phyloP scores from a whole-genome alignment of 2,888 invertebrate genomes.

The Eremobia ochroleuca region DNA sequence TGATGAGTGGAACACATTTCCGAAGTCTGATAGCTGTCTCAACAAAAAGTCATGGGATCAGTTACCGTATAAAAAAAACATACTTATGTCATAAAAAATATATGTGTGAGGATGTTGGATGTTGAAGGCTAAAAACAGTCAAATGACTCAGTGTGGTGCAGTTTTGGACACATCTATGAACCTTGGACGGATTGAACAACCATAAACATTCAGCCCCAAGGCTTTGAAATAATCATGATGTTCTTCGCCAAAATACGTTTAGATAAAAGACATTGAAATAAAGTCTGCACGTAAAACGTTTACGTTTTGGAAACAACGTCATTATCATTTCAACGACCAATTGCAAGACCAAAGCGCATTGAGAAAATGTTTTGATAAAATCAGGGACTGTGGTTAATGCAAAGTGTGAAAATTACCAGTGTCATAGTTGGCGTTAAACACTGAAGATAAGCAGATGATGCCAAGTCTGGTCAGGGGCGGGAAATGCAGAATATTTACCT shows the following conservation, averaged over 20 bases:
- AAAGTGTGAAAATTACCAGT: conserved; percentile 33
- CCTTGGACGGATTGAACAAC: not conserved
- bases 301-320: conserved; percentile 18
- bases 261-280: conserved; percentile 12
- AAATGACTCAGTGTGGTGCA: not conserved
- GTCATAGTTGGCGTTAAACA: conserved; percentile 19
- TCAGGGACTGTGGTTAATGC: conserved; percentile 15
- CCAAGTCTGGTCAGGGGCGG: conserved; percentile 21
- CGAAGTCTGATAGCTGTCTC: not conserved
- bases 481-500: conserved; percentile 19
- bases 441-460: conserved; percentile 44
- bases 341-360: conserved; percentile 20
- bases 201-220: conserved; percentile 4
- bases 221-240: conserved; percentile 26
- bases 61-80: not conserved
- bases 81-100: too few species aligned
- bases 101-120: too few species aligned
- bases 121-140: too few species aligned
- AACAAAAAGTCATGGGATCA: too few species aligned
- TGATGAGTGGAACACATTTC: not conserved
- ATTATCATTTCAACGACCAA: conserved; percentile 27
- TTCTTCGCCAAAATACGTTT: not conserved
- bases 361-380: conserved; percentile 40
- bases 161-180: not conserved
- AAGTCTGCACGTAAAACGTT: conserved; percentile 16